Percentiles rank a stretch among this genome's conserved stretches.
These are phyloP conservation scores for Mormyrus hasselquistii DNA, from an alignment of 2,797 vertebrate genomes.

Conservation along the genomic window DNA sequence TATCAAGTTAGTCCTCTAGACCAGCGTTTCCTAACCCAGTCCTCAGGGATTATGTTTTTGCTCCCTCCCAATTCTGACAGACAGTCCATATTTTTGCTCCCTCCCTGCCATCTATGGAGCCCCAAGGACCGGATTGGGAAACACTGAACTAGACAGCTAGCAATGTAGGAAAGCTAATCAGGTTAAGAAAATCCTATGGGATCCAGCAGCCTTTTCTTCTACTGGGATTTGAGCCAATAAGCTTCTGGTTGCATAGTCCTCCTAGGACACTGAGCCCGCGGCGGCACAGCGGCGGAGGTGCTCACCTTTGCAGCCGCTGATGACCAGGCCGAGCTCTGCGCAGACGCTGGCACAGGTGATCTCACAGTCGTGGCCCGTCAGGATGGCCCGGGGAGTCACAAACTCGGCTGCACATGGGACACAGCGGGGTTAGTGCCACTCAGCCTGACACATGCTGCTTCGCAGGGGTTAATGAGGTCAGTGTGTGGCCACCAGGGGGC, in stretches of 20 bases:
- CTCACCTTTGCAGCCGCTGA: constrained; percentile 93
- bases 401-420: constrained; percentile 65
- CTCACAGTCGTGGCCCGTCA: constrained; percentile 93
- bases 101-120: no score
- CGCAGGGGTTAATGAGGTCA: background rate
- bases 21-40: background rate
- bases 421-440: background rate
- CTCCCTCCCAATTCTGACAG: no score
- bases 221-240: background rate
- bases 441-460: background rate
- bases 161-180: background rate
- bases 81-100: no score
- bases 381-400: constrained; percentile 78
- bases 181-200: background rate
- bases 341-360: constrained; percentile 87
- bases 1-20: background rate
- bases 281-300: background rate
- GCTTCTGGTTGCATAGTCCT: background rate
- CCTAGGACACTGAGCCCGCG: background rate
- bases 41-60: background rate
- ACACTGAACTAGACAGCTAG: background rate
- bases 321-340: constrained; percentile 87
- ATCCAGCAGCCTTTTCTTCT: background rate
- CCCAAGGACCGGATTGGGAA: background rate
- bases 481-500: constrained; percentile 40